Conservation (phyloP, 2,113 vertebrate genomes). For the Neolamprologus fasciatus region DNA sequence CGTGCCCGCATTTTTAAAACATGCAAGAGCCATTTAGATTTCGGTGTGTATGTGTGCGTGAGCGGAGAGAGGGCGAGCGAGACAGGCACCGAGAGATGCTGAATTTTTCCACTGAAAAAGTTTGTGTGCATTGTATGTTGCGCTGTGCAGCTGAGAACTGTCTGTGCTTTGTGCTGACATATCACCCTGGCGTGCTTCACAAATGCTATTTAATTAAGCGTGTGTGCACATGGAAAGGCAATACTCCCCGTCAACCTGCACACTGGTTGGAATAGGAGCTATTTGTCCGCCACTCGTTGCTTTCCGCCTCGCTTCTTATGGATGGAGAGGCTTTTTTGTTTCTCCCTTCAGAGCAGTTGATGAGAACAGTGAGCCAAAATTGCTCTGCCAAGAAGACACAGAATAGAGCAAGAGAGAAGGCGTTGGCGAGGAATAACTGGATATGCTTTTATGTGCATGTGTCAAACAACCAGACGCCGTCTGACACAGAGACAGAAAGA, state of each 20-base stretch:
- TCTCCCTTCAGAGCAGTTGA: not conserved
- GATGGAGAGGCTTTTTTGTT: not conserved
- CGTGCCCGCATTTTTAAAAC: not conserved
- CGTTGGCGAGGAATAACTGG: slow-evolving; percentile 17
- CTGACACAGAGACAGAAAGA: not conserved
- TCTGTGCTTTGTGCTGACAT: slow-evolving; percentile 22
- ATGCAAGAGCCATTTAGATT: not conserved
- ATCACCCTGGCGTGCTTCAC: slow-evolving; percentile 27
- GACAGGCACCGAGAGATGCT: not conserved
- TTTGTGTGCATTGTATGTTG: not conserved
- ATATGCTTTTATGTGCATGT: slow-evolving; percentile 22
- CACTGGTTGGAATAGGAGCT: slow-evolving; percentile 38
- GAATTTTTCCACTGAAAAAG: not conserved
- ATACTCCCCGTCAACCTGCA: slow-evolving; percentile 34
- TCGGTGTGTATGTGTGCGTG: not conserved
- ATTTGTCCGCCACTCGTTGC: slow-evolving; percentile 34
- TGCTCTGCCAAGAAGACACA: slow-evolving; percentile 35
- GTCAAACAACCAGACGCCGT: slow-evolving; percentile 11
- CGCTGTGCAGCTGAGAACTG: slow-evolving; percentile 1
- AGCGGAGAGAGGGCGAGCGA: not conserved
- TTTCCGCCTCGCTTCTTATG: slow-evolving; percentile 35
- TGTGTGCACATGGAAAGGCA: not conserved
- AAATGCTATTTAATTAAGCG: slow-evolving; percentile 51
- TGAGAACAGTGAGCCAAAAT: slow-evolving; percentile 42
- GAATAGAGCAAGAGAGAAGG: not conserved